phyloP scores from a whole-genome alignment of 2,888 invertebrate genomes.

The Theretra japonica region DNA sequence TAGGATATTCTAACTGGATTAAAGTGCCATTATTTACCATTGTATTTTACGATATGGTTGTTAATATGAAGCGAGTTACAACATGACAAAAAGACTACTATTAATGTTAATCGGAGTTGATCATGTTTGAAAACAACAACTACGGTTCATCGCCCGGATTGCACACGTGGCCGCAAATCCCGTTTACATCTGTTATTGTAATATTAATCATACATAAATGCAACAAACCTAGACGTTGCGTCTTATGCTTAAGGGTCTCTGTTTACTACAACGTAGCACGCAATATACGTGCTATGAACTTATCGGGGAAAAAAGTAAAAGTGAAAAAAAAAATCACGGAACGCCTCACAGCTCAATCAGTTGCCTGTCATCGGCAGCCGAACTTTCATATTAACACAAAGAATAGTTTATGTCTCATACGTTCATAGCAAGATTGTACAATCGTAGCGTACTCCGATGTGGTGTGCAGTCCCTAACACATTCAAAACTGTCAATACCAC shows the following conservation, averaged over 20 bases:
- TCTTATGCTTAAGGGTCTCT: background rate
- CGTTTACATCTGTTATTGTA: constrained; percentile 1
- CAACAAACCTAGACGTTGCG: background rate
- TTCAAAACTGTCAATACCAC: constrained; percentile 38
- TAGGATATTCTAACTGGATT: too few species aligned
- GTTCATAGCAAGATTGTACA: too few species aligned
- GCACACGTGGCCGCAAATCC: background rate
- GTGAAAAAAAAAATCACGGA: too few species aligned
- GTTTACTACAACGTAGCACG: background rate
- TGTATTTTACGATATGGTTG: too few species aligned
- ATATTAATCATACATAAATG: background rate
- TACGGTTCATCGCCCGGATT: background rate
- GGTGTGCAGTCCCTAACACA: too few species aligned
- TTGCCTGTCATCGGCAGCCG: too few species aligned
- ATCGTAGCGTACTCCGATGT: background rate
- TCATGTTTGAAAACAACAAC: background rate
- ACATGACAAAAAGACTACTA: background rate
- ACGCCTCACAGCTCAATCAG: too few species aligned
- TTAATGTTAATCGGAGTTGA: background rate
- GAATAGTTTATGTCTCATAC: too few species aligned
- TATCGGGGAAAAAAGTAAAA: too few species aligned
- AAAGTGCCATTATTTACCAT: too few species aligned
- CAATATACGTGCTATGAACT: background rate
- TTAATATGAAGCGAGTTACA: background rate
- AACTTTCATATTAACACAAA: too few species aligned